Percentiles rank a stretch among this genome's conserved stretches.
Evolutionary conservation across 2,113 vertebrate genomes (phyloP).

Genomic region (Arizona elegans): DNA sequence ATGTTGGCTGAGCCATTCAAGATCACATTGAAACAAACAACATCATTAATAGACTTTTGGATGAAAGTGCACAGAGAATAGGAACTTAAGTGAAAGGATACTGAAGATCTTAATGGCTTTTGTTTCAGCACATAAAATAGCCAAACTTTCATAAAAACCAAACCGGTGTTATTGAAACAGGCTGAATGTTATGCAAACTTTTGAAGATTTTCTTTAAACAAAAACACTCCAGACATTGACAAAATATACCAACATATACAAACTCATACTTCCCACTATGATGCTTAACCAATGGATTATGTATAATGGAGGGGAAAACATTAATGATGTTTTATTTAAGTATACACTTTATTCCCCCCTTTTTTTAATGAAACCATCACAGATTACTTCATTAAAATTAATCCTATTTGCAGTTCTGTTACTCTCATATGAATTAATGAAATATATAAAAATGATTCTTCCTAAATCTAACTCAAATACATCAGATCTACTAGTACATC

Average conservation of each 20-base stretch:
- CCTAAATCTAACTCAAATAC: neutral
- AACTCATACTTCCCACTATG: neutral
- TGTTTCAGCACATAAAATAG: neutral
- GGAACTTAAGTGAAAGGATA: neutral
- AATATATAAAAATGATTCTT: neutral
- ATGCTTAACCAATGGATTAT: neutral
- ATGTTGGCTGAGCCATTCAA: neutral
- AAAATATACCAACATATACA: neutral
- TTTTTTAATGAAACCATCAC: neutral
- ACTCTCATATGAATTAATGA: neutral
- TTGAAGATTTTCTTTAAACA: neutral
- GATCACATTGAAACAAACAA: neutral
- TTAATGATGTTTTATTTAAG: neutral
- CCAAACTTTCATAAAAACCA: neutral
- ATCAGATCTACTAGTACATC: neutral
- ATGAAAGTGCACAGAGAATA: neutral
- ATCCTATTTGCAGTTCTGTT: neutral
- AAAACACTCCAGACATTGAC: neutral
- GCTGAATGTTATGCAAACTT: neutral
- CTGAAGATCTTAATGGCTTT: neutral
- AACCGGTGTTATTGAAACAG: neutral
- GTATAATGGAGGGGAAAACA: neutral
- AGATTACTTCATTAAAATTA: neutral
- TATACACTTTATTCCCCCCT: neutral
- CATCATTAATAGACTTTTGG: neutral